Base-by-base conservation (phyloP, 2,888 invertebrate species). In the Miltochrista miniata region DNA sequence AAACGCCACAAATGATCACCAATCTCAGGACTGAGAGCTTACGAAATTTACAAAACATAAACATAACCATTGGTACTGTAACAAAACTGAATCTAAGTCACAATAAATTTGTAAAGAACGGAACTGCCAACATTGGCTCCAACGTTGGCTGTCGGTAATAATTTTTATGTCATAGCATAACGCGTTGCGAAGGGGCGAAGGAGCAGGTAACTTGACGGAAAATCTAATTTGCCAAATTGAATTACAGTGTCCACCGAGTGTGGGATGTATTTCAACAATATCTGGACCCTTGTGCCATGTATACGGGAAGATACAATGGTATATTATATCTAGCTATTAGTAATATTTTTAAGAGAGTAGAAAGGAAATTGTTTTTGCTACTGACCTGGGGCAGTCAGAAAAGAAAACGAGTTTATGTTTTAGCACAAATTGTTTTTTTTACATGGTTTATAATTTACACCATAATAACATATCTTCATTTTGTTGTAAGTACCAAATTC, bases 171-270 rank as follows among this genome's bases (percentile, higher is more conserved):
- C 58, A 64, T 60, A 71, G 69, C 70, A 74, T 72, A 68, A 66
- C 66, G 57, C 61, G 72, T 74, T 60, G 56, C 63, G 65, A 70
- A 74, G 77, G 82, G 81, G 78, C 75, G 76, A 74, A 71, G 78
- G 76, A 67, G 86, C 90, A 90, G 90, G 90, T 90, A 90, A 89
- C 85, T 82, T 70, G 77, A 76, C 78, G 80, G 84, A 83, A 87
- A 89, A 90, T 90, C 86, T 88, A 87, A 90, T 90, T 89, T 86
- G 60, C 56, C 68, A 90, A 90, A 90, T 90, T 90, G 90, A 88
- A 90, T 90, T 83, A 87, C 83, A 81, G 72, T 79, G 86, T 85
- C 85, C 86, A 79, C 79, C 78, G 76, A 76, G 72, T 79, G 65
- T 54, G 64, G 68, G 81, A 83, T 80, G 79, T 78, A 64, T 64